phyloP scores from a whole-genome alignment of 2,797 vertebrate genomes.

The Acestrorhynchus altus region DNA sequence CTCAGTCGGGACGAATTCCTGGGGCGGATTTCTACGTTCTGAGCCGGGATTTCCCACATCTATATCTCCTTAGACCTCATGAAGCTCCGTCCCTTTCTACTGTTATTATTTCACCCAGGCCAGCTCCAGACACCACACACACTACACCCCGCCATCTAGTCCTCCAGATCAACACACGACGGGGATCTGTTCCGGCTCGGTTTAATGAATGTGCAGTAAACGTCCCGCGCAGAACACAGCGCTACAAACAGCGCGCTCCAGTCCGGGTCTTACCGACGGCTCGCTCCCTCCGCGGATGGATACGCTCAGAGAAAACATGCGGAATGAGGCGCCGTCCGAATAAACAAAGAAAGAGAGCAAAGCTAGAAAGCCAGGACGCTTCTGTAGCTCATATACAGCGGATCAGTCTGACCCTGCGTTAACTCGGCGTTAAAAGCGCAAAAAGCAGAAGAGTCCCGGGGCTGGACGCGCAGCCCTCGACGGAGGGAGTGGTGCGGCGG shows the following conservation, averaged over 20 bases:
- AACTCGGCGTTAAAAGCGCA: not conserved
- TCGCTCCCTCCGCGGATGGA: no score
- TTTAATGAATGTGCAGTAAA: not conserved
- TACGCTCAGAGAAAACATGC: slow-evolving; percentile 55
- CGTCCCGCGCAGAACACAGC: no score
- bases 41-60: no score
- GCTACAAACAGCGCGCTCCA: slow-evolving; percentile 61
- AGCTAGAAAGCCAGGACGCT: not conserved
- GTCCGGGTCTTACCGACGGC: slow-evolving; percentile 72
- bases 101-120: no score
- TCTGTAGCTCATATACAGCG: not conserved
- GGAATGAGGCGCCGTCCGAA: slow-evolving; percentile 43
- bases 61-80: no score
- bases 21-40: no score
- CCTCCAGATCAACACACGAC: no score
- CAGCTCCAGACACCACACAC: no score
- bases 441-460: not conserved
- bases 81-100: no score
- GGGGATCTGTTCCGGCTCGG: not conserved
- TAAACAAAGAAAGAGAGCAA: not conserved
- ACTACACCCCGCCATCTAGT: no score
- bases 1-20: no score
- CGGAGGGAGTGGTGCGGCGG: slow-evolving; percentile 38
- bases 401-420: not conserved
- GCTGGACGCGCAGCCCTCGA: not conserved